Evolutionary conservation across 2,797 vertebrate genomes (phyloP), one percentile per base, ranked within the genome.

Genomic region (Lerista edwardsae): DNA sequence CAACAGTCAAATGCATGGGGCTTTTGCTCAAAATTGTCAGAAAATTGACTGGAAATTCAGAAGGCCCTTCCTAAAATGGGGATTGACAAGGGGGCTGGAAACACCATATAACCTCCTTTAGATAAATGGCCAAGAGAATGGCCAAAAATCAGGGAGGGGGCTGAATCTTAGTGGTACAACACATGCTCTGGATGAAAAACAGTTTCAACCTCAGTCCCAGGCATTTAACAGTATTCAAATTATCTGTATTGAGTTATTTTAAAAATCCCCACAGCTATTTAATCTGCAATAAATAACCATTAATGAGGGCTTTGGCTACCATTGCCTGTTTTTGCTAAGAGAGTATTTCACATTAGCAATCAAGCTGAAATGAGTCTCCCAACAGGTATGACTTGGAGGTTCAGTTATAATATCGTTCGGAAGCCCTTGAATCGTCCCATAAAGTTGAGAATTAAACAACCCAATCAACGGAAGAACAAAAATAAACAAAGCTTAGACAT

Each of bases 1-100:
- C 75, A 61, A 65, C 47, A 87, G 80, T 89, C 92, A 92, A 92
- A 93, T 31, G 41, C 31, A 67, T 14, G 64, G n/a, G 65, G 68
- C 8, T 55, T 34, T 41, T 71, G n/a, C 39, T 83, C 55, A 62
- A 87, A 87, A 11, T 21, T 39, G 34, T 41, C 84, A 78, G 72
- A 68, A 87, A 88, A 71, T 65, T 73, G 3, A 86, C 79, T 25
- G 41, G 41, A 74, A 79, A 14, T 57, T 83, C 15, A 84, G 78
- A 90, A 83, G 75, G 3, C 1, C 29, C 86, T 31, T 6, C 75
- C 69, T 25, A 4, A 61, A 41, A 69, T 25, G 31, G 62, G 68
- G 31, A 12, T 29, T 77, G 64, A 84, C 6, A 3, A n/a, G 87
- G 8, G 86, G 21, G 80, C 39, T 39, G n/a, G 44, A 17, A 73